Evolutionary conservation across 2,113 vertebrate genomes (phyloP).

Genomic region (Amazona vittata): DNA sequence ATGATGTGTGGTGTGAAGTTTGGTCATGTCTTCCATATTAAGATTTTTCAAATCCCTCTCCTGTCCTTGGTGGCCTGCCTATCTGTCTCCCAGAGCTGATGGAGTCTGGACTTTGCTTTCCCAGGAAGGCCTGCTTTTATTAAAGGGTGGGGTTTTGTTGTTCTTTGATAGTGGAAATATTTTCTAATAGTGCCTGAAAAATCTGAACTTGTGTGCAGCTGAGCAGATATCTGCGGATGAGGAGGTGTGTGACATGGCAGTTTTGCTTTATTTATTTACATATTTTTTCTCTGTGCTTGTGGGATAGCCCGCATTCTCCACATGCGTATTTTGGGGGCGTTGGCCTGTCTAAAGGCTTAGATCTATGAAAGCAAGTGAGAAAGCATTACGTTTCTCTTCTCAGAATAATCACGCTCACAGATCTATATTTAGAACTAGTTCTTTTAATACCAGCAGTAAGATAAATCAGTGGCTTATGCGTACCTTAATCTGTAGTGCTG

Average conservation of each 20-base stretch:
- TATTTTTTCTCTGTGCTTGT: constrained; percentile 26
- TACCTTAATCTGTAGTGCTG: constrained; percentile 17
- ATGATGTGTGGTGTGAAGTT: background rate
- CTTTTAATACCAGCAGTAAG: constrained; percentile 34
- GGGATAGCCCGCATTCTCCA: constrained; percentile 2
- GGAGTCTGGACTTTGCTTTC: constrained; percentile 12
- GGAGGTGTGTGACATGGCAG: background rate
- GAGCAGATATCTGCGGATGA: background rate
- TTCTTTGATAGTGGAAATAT: constrained; percentile 13
- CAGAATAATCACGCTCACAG: constrained; percentile 16
- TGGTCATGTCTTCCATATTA: background rate
- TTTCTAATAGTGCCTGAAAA: background rate
- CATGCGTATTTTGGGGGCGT: constrained; percentile 1
- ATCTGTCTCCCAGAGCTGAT: background rate
- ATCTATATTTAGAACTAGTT: constrained; percentile 46
- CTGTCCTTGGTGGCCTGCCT: background rate
- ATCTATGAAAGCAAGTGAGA: constrained; percentile 40
- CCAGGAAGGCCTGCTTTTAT: background rate
- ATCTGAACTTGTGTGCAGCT: background rate
- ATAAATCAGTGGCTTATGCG: constrained; percentile 11
- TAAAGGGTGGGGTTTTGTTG: constrained; percentile 27
- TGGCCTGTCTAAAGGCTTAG: constrained; percentile 26
- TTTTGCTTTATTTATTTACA: constrained; percentile 57
- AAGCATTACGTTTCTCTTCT: constrained; percentile 42
- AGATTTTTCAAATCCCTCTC: background rate